phyloP scores from a whole-genome alignment of 2,113 vertebrate genomes.

The Leucosticte australis region DNA sequence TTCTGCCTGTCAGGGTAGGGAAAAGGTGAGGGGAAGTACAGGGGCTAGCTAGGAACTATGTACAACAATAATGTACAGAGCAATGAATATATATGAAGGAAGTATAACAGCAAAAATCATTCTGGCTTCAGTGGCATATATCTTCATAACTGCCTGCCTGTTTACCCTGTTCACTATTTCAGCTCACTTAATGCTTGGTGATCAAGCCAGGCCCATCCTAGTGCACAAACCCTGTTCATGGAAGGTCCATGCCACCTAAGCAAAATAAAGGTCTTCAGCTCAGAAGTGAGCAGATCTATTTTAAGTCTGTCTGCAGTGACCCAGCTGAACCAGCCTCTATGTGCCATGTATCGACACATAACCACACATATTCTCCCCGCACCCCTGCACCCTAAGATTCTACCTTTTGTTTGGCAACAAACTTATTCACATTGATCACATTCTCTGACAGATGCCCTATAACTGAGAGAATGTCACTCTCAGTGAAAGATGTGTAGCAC shows the following conservation, averaged over 20 bases:
- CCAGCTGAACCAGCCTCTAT: not conserved
- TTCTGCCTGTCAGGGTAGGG: not conserved
- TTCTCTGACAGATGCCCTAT: constrained; percentile 89
- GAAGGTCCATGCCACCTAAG: not conserved
- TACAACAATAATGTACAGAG: not conserved
- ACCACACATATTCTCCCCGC: not conserved
- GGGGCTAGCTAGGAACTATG: not conserved
- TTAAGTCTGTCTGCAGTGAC: not conserved
- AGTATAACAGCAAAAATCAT: not conserved
- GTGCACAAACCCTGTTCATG: not conserved
- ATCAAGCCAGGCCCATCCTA: not conserved
- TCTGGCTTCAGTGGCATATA: constrained; percentile 68
- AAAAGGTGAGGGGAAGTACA: not conserved
- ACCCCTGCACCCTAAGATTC: not conserved
- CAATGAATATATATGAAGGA: not conserved
- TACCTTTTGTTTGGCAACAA: constrained; percentile 78
- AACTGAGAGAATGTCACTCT: constrained; percentile 74
- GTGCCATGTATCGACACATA: fast-evolving
- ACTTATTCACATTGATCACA: constrained; percentile 76
- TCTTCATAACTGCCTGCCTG: constrained; percentile 80
- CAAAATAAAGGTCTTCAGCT: not conserved
- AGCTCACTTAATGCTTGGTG: not conserved
- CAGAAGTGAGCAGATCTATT: not conserved
- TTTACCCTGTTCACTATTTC: not conserved
- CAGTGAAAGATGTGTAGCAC: constrained; percentile 75